These are phyloP conservation scores for Rhingia rostrata DNA, from an alignment of 2,888 invertebrate species.

Conservation along the genomic window DNA sequence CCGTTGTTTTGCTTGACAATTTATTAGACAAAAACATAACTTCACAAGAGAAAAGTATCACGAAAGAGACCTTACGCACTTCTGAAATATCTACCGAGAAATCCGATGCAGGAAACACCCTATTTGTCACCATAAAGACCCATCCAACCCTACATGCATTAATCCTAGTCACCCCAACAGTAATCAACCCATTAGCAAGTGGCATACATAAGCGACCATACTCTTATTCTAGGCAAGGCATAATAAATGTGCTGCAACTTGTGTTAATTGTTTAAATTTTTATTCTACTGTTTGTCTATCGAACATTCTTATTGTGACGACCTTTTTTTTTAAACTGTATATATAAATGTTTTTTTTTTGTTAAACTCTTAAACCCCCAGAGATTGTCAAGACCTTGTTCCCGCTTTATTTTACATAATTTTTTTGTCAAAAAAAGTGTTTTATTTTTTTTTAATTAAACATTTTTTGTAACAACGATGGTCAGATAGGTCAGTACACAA, in stretches of 20 bases:
- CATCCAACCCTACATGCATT: conserved; percentile 63
- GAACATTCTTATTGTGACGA: background rate
- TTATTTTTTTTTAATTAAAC: too few species aligned
- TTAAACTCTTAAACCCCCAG: background rate
- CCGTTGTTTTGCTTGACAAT: conserved; percentile 50
- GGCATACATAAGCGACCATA: conserved; percentile 53
- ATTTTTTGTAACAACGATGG: too few species aligned
- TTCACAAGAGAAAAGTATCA: conserved; percentile 84
- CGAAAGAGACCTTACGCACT: conserved; percentile 84
- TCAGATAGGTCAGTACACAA: too few species aligned
- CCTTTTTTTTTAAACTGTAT: conserved; percentile 2
- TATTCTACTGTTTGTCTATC: background rate
- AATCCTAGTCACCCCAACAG: conserved; percentile 61
- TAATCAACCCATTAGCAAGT: conserved; percentile 46
- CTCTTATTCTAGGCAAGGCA: conserved; percentile 64
- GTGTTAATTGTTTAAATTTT: conserved; percentile 45
- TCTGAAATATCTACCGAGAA: conserved; percentile 81
- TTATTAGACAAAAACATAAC: conserved; percentile 77
- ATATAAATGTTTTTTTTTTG: background rate
- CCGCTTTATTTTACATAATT: background rate
- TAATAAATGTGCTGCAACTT: conserved; percentile 51
- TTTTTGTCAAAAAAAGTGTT: too few species aligned
- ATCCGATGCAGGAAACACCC: conserved; percentile 65
- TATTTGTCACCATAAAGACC: conserved; percentile 48
- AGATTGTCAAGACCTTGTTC: background rate